Evolutionary conservation across 1,140 invertebrate species (phyloP).

Genomic region (Wiebesia pumilae): DNA sequence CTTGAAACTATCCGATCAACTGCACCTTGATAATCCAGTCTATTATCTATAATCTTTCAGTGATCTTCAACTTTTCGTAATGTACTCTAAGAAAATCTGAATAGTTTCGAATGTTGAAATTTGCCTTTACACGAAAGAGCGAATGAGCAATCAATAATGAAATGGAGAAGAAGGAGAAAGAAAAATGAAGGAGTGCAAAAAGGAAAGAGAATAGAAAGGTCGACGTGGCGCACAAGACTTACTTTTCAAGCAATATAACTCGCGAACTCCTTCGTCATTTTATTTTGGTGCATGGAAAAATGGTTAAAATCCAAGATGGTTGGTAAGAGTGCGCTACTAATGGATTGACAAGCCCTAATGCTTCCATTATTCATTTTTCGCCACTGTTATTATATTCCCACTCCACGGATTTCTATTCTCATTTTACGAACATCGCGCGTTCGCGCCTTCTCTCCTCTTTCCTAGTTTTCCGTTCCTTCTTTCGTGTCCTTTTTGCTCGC

Average conservation of each 20-base stretch:
- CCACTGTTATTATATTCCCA: conserved; percentile 36
- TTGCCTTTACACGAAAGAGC: background rate
- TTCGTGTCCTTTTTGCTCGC: background rate
- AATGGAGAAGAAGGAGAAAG: background rate
- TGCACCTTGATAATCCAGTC: no score
- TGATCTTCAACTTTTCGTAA: background rate
- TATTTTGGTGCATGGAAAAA: conserved; percentile 5
- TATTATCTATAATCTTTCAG: no score
- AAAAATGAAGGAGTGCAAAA: background rate
- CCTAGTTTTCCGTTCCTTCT: background rate
- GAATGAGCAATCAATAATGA: conserved; percentile 13
- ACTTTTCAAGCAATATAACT: background rate
- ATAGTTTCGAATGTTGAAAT: background rate
- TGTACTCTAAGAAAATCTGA: conserved; percentile 30
- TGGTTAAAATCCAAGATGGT: conserved; percentile 26
- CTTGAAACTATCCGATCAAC: no score
- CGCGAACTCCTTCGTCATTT: background rate
- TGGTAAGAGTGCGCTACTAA: background rate
- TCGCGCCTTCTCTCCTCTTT: background rate
- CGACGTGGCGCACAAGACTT: background rate
- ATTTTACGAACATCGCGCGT: background rate
- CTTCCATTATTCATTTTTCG: conserved; percentile 36
- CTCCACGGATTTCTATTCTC: background rate
- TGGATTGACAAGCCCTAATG: conserved; percentile 46
- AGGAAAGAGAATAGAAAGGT: background rate